Conservation (phyloP, 2,888 invertebrate genomes). For the Harpalus rufipes region DNA sequence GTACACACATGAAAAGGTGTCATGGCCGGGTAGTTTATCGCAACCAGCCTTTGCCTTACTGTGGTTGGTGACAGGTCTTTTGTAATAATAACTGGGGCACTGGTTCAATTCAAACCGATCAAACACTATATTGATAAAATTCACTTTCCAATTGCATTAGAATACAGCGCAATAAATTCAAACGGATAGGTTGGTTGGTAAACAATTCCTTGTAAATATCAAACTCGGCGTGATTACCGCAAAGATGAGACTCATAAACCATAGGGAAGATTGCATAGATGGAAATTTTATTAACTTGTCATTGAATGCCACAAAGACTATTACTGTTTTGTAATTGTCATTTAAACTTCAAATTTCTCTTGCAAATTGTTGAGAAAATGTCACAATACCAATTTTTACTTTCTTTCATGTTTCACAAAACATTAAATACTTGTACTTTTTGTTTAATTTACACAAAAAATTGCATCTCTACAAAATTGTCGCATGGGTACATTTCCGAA, state of each 20-base stretch:
- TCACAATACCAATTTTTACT: conserved; percentile 5
- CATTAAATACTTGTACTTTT: background rate
- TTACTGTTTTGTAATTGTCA: conserved; percentile 4
- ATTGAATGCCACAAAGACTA: conserved; percentile 7
- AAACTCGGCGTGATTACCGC: conserved; percentile 13
- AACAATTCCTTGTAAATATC: conserved; percentile 34
- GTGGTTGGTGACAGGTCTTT: conserved; percentile 47
- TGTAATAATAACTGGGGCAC: conserved; percentile 54
- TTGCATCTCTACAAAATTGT: too few species aligned
- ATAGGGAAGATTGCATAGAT: background rate
- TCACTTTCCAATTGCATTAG: conserved; percentile 41
- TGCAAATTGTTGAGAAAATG: conserved; percentile 42
- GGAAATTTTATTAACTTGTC: background rate
- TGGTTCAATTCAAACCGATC: conserved; percentile 17
- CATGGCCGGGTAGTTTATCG: conserved; percentile 27
- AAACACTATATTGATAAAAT: conserved; percentile 47
- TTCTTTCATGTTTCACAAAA: conserved; percentile 10
- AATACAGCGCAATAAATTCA: conserved; percentile 31
- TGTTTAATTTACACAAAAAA: background rate
- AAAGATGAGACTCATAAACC: conserved; percentile 15
- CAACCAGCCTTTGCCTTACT: conserved; percentile 29
- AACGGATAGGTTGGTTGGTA: conserved; percentile 19
- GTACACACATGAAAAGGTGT: conserved; percentile 21
- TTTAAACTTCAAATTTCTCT: conserved; percentile 16
- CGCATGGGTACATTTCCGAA: too few species aligned